phyloP scores from a whole-genome alignment of 2,113 vertebrate species.

The Pagrus major region DNA sequence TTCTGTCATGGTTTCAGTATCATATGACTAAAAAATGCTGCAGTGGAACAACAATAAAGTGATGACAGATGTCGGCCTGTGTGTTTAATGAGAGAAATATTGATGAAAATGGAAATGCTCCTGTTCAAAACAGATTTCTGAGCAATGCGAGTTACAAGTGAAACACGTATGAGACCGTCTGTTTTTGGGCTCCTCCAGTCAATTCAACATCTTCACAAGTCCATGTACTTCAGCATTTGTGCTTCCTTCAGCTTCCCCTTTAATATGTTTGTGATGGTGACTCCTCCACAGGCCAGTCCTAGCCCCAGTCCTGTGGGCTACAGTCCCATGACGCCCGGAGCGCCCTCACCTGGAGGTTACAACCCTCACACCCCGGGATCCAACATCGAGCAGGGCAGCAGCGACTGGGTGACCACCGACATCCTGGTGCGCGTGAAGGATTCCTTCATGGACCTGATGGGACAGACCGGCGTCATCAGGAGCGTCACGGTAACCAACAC shows the following conservation, averaged over 20 bases:
- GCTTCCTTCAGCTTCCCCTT: background rate
- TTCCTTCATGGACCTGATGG: constrained; percentile 91
- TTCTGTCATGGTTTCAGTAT: too few species aligned
- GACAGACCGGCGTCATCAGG: constrained; percentile 91
- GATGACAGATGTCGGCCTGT: too few species aligned
- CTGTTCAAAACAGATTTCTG: too few species aligned
- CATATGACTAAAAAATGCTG: too few species aligned
- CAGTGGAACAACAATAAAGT: too few species aligned
- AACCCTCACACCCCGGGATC: constrained; percentile 96
- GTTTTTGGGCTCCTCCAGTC: too few species aligned
- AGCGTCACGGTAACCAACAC: constrained; percentile 88
- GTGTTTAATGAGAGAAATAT: too few species aligned
- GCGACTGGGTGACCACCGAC: constrained; percentile 96
- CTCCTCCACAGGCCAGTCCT: constrained; percentile 87
- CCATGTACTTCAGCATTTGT: too few species aligned
- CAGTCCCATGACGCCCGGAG: constrained; percentile 96
- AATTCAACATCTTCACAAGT: too few species aligned
- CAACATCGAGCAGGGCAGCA: constrained; percentile 92
- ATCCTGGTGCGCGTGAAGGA: constrained; percentile 94
- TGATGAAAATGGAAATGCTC: too few species aligned
- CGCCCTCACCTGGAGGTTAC: constrained; percentile 94
- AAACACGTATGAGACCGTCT: too few species aligned
- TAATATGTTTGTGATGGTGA: accelerated
- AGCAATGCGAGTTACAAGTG: too few species aligned
- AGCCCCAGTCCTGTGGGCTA: constrained; percentile 95